These are phyloP conservation scores for Ginglymostoma cirratum DNA, from an alignment of 2,113 vertebrate genomes.

Conservation along the genomic window DNA sequence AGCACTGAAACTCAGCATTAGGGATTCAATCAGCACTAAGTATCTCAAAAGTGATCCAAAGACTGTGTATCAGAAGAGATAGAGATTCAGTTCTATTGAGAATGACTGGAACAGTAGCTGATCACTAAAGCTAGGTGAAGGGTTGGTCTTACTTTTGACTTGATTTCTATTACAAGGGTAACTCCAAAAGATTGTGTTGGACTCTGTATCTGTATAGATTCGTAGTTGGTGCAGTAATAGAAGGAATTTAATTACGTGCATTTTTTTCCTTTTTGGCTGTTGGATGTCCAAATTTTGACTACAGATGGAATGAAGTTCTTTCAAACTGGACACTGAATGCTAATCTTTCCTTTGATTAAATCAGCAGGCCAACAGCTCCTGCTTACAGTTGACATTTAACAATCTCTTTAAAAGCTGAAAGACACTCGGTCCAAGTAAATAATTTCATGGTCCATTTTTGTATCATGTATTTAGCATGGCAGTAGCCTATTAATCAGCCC, in stretches of 20 bases:
- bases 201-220: neutral
- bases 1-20: neutral
- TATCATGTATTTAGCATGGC: neutral
- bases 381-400: neutral
- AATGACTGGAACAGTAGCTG: neutral
- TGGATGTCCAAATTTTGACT: neutral
- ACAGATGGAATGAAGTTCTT: neutral
- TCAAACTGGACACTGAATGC: neutral
- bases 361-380: neutral
- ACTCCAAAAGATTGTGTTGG: neutral
- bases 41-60: neutral
- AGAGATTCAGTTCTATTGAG: neutral
- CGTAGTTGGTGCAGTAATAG: neutral
- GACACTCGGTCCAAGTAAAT: neutral
- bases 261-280: neutral
- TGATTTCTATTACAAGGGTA: neutral
- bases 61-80: neutral
- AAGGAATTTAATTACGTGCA: neutral
- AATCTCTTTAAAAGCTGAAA: neutral
- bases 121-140: neutral
- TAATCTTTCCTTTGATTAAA: neutral
- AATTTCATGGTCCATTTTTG: neutral
- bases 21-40: neutral
- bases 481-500: neutral
- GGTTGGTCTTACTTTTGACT: neutral